These are phyloP conservation scores for Hirtodrosophila confusa DNA, from an alignment of 2,888 invertebrate species.

Conservation along the genomic window DNA sequence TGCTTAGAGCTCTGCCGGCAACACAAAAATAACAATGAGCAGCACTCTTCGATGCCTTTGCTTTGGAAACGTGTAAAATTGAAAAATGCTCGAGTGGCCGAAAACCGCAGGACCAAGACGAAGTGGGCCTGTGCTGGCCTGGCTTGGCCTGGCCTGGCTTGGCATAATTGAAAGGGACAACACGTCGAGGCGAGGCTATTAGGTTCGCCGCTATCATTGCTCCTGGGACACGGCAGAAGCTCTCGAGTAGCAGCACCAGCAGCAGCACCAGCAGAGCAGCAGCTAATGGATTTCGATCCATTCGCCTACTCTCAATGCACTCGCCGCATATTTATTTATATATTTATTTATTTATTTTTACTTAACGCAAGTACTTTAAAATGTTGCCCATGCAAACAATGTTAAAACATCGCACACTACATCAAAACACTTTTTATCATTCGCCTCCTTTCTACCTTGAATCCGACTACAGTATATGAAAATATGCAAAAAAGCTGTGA, in stretches of 20 bases:
- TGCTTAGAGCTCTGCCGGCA: conserved; percentile 5
- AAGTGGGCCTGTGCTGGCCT: conserved; percentile 19
- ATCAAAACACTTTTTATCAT: conserved; percentile 23
- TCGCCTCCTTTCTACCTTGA: conserved; percentile 17
- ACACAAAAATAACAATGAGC: conserved; percentile 65
- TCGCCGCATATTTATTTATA: conserved; percentile 50
- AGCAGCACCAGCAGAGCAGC: conserved; percentile 30
- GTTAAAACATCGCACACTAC: conserved; percentile 26
- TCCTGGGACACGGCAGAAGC: conserved; percentile 64
- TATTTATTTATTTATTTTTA: conserved; percentile 72
- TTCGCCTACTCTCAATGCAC: conserved; percentile 25
- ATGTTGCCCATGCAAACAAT: conserved; percentile 49
- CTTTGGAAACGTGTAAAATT: conserved; percentile 75
- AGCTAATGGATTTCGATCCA: conserved; percentile 71
- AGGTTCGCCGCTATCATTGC: conserved; percentile 75
- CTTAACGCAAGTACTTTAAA: conserved; percentile 64
- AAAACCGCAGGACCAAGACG: conserved; percentile 58
- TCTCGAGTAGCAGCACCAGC: conserved; percentile 19
- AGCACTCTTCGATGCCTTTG: conserved; percentile 52
- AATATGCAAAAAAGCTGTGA: conserved; percentile 72
- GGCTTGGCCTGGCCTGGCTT: conserved; percentile 16
- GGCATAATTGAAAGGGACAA: conserved; percentile 80
- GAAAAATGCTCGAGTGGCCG: conserved; percentile 72
- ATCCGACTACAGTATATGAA: conserved; percentile 19
- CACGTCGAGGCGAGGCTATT: conserved; percentile 77